Evolutionary conservation across 2,888 invertebrate genomes (phyloP), one percentile per base, ranked within the genome.

Genomic region (Entomobrya proxima): DNA sequence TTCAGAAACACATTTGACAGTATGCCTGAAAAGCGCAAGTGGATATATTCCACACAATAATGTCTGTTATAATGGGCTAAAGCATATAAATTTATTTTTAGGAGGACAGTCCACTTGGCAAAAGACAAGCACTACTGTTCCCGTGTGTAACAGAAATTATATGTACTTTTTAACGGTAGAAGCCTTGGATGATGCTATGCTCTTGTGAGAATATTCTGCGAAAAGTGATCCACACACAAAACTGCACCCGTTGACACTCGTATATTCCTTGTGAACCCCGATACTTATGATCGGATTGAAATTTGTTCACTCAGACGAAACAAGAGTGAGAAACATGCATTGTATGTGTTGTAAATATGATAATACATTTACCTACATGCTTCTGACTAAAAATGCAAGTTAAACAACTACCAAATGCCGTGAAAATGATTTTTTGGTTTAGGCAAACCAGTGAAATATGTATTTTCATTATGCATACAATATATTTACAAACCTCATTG

Each of bases 91-190:
- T 76, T 85, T 89, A 89, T 89, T 89, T 89, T 89, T 88, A 88
- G 89, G 80, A 85, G 75, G 78, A 84, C 86, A 88, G 88, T 89
- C 89, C 88, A 89, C 89, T 89, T 89, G 89, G 89, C 89, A 89
- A 82, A 58, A 58, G 74, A 85, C 82, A 86, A 79, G 67, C 47
- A 47, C 80, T 27, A 13, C 78, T 76, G 76, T 24, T 40, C 47
- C 37, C 24, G 55, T 76, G 37, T 55, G 76, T 21, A 27, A n/a
- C n/a, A n/a, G n/a, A n/a, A n/a, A n/a, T n/a, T n/a, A n/a, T n/a
- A n/a, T n/a, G n/a, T n/a, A n/a, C n/a, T n/a, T n/a, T n/a, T n/a
- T n/a, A n/a, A n/a, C n/a, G n/a, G n/a, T n/a, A 15, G 9, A 61
- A 27, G 30, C 30, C 18, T 52, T n/a, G n/a, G n/a, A n/a, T n/a